These are phyloP conservation scores for Sorex fumeus DNA, from an alignment of 2,113 vertebrate genomes.

Conservation along the genomic window DNA sequence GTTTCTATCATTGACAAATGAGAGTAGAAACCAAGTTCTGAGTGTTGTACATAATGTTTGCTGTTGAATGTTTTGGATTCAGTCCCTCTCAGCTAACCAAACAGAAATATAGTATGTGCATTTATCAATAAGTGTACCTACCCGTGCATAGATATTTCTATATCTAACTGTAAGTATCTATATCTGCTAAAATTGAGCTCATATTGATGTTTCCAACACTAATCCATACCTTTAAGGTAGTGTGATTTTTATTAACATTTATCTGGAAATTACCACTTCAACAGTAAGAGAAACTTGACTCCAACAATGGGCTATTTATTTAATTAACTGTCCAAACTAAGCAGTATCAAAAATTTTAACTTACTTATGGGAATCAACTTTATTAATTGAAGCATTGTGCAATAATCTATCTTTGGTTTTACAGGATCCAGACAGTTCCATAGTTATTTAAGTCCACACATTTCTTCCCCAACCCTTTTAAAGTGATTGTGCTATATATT, in stretches of 20 bases:
- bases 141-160: neutral
- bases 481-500: neutral
- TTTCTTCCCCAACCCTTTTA: neutral
- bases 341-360: neutral
- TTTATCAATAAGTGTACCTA: neutral
- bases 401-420: neutral
- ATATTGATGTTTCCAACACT: neutral
- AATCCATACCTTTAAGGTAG: neutral
- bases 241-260: neutral
- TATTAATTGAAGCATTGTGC: neutral
- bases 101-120: neutral
- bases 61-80: neutral
- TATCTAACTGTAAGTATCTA: neutral
- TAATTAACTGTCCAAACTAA: neutral
- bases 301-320: too few species aligned
- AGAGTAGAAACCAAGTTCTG: neutral
- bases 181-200: neutral
- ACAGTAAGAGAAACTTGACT: neutral
- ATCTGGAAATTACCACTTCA: neutral
- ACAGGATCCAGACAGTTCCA: neutral
- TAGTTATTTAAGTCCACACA: neutral
- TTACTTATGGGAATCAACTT: neutral
- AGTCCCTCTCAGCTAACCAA: neutral
- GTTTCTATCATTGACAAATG: neutral
- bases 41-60: neutral